These are phyloP conservation scores for Pangasianodon gigas DNA, from an alignment of 2,113 vertebrate genomes.

Conservation along the genomic window DNA sequence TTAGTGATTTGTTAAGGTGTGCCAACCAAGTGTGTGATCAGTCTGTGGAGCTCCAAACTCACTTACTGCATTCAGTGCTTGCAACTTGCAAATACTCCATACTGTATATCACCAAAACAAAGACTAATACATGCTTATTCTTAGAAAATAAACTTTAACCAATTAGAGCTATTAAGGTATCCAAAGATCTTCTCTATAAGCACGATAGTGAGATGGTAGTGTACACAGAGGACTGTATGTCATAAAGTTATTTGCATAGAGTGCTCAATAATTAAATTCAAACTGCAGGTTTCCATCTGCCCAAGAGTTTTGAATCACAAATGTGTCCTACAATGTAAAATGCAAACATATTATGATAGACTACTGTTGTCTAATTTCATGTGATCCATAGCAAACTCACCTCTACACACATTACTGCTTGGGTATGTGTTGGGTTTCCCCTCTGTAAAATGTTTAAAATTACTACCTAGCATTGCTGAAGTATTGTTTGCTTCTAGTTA, in stretches of 20 bases:
- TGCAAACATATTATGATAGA: neutral
- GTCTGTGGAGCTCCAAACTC: neutral
- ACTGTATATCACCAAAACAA: neutral
- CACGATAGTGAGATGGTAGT: neutral
- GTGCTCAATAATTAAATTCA: constrained; percentile 10
- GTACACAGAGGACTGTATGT: neutral
- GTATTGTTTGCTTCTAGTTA: neutral
- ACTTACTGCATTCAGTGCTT: neutral
- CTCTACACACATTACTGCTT: neutral
- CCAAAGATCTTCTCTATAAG: neutral
- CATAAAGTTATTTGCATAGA: constrained; percentile 6
- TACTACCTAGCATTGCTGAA: neutral
- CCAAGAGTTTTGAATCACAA: constrained; percentile 28
- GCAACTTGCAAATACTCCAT: neutral
- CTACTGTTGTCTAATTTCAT: neutral
- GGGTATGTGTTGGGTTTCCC: neutral
- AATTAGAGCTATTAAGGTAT: neutral
- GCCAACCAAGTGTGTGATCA: neutral
- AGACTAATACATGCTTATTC: neutral
- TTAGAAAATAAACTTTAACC: neutral
- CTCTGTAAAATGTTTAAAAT: neutral
- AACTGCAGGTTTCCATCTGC: neutral
- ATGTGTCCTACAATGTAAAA: neutral
- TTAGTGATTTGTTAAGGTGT: neutral
- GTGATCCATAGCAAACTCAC: neutral